Base-by-base conservation (phyloP, 2,888 invertebrate genomes). In the Allolobophora icterica region DNA sequence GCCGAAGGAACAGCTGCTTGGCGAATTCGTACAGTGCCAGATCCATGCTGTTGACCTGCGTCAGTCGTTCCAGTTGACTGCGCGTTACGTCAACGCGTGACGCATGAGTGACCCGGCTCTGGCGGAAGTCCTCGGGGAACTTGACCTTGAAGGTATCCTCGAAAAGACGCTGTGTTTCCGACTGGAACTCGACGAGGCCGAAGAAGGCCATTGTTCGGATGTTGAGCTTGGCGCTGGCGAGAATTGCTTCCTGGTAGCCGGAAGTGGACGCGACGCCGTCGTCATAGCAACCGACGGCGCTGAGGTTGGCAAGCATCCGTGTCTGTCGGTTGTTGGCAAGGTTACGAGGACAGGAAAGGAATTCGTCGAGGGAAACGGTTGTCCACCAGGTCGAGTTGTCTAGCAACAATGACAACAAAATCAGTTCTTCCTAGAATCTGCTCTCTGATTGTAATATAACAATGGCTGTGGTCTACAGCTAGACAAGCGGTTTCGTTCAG, bases 311-410 rank as follows among this genome's bases (percentile, higher is more conserved):
- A 94, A 99, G 95, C 99, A 99, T 99, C 93, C 99, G 96, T 6
- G 99, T 99, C 96, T 99, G 99, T 92, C 99, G 94, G 96, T 99
- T 99, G 94, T 97, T 97, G 35, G 99, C 99, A 94, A 99, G 96
- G 96, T 99, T 99, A 95, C 97, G 97, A 13, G 97, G 97, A 95
- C 99, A 99, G 58, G 96, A 96, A 94, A 98, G 97, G 96, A 99
- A 99, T 95, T 98, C 97, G 92, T 97, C 97, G 89, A 99, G 96
- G 24, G 97, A 97, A 11, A 99, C 99, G 92, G 97, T 98, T 91
- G 97, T 93, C 96, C 96, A 96, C 97, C 97, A 95, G 17, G 45
- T 45, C 45, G 45, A 45, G 45, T 45, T 45, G 45, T 45, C 45
- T 45, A 45, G 45, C 45, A 45, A 45, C 45, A 45, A 45, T 1